Base-by-base conservation (phyloP, 2,888 invertebrate genomes). In the Mechanitis messenoides region DNA sequence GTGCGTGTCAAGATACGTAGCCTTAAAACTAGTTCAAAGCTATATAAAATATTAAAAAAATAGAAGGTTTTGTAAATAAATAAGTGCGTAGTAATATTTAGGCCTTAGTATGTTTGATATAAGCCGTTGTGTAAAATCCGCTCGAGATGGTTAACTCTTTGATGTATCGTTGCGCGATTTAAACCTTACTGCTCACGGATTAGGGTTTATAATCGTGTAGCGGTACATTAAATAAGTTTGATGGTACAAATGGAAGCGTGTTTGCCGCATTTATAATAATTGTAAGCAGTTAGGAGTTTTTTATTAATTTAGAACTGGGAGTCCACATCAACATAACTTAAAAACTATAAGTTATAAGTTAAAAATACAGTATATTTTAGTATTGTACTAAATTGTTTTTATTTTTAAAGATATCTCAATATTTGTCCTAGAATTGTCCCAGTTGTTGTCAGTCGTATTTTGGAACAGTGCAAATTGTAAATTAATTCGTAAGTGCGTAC, bases 21-120 rank as follows among this genome's bases (percentile, higher is more conserved):
- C 89, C 89, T 90, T 90, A 90, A 83, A 85, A 85, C 84, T 90
- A 89, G 90, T 90, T 89, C 90, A 89, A 90, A 90, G 87, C 87
- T 89, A 87, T 81, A 81, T 80, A 77, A 82, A 78, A 74, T 75
- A 77, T 62, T 55, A 78, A 76, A 78, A 81, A 81, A 78, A 74
- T 70, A 72, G 75, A 75, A 74, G 77, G 76, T 69, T 20, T 69
- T 87, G 85, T 87, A 88, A 78, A 88, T 87, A 87, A 74, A 77
- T 72, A 64, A 81, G 80, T 72, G 73, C 77, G 79, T 86, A 85
- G 85, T 81, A 77, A 81, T 85, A 86, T 81, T 80, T 83, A 87
- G 81, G 68, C 70, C 76, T 67, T 87, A 85, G 82, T 78, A 70
- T 76, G 78, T 79, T 80, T 76, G 83, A 79, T 77, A 83, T 73